A percentile compares a stretch with the other conserved stretches of the same genome.
Evolutionary conservation across 2,113 vertebrate species (phyloP).

Genomic region (Onychostoma macrolepis): DNA sequence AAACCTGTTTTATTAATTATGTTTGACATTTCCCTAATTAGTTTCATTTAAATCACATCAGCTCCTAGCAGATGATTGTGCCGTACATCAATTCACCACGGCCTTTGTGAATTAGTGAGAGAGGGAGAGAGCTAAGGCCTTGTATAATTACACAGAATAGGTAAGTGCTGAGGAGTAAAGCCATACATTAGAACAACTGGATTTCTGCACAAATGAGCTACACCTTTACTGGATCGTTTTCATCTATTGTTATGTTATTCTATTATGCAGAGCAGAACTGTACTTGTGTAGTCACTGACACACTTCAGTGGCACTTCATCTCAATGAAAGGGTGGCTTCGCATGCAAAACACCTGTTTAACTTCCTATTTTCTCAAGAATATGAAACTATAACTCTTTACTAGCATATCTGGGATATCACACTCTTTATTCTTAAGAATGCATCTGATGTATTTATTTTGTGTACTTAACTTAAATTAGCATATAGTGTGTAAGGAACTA

Average conservation of each 20-base stretch:
- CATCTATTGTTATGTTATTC: slow-evolving; percentile 28
- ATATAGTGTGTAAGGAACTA: background rate
- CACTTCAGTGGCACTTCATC: slow-evolving; percentile 2
- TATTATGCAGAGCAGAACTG: slow-evolving; percentile 32
- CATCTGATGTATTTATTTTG: background rate
- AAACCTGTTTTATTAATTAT: slow-evolving; percentile 55
- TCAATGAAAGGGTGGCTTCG: slow-evolving; percentile 24
- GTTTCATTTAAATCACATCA: slow-evolving; percentile 98
- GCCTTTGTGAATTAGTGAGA: slow-evolving; percentile 75
- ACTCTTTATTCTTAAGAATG: slow-evolving; percentile 45
- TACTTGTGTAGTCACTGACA: slow-evolving; percentile 62
- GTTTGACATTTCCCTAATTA: slow-evolving; percentile 96
- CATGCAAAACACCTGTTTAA: slow-evolving; percentile 18
- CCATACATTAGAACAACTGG: slow-evolving; percentile 46
- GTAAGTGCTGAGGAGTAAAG: slow-evolving; percentile 55
- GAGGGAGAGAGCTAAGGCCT: slow-evolving; percentile 59
- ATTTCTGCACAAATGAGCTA: slow-evolving; percentile 26
- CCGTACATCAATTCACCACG: slow-evolving; percentile 85
- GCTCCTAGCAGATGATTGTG: slow-evolving; percentile 85
- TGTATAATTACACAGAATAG: slow-evolving; percentile 64
- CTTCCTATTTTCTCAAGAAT: background rate
- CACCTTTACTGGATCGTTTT: slow-evolving; percentile 24
- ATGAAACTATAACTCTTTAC: slow-evolving; percentile 6
- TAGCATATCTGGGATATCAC: background rate
- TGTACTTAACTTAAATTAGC: background rate